Evolutionary conservation across 92 coral and sea anemone species (phyloP).

Genomic region (Virgularia gustaviana): DNA sequence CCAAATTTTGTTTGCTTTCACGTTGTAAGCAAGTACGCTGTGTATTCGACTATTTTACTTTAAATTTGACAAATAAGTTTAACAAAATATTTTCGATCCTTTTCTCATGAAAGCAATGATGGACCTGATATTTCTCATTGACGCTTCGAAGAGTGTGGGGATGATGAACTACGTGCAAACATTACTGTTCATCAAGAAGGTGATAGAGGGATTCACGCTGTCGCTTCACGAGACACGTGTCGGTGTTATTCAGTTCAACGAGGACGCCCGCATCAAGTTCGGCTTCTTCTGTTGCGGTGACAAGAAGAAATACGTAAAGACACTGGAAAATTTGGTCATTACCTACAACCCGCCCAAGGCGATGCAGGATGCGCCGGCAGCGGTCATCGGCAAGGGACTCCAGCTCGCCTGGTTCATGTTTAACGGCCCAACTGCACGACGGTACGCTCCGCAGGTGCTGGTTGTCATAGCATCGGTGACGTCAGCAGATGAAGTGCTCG

Average conservation of each 20-base stretch:
- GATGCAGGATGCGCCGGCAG: constrained; percentile 14
- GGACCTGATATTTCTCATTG: constrained; percentile 24
- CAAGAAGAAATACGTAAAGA: constrained; percentile 6
- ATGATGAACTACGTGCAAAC: constrained; percentile 17
- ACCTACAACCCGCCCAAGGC: constrained; percentile 12
- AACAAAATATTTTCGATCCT: neutral
- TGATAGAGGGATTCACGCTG: constrained; percentile 11
- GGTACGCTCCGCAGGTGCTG: constrained; percentile 19
- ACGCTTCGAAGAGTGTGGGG: constrained; percentile 17
- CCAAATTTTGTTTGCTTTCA: neutral
- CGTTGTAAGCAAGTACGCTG: neutral
- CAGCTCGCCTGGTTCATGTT: constrained; percentile 28
- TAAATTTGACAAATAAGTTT: neutral
- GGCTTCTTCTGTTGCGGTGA: constrained; percentile 24
- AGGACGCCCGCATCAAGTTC: constrained; percentile 24
- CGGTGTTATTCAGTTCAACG: constrained; percentile 21
- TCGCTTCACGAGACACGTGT: constrained; percentile 25
- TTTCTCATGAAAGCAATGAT: constrained; percentile 12
- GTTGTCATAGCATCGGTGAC: constrained; percentile 26
- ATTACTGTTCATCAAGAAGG: constrained; percentile 4
- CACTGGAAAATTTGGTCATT: neutral
- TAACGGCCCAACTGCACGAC: constrained; percentile 33
- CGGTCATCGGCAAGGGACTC: constrained; percentile 27
- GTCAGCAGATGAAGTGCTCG: constrained; percentile 45
- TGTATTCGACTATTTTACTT: no score